Base-by-base conservation (phyloP, 2,888 invertebrate species). In the Rhagonycha lutea region DNA sequence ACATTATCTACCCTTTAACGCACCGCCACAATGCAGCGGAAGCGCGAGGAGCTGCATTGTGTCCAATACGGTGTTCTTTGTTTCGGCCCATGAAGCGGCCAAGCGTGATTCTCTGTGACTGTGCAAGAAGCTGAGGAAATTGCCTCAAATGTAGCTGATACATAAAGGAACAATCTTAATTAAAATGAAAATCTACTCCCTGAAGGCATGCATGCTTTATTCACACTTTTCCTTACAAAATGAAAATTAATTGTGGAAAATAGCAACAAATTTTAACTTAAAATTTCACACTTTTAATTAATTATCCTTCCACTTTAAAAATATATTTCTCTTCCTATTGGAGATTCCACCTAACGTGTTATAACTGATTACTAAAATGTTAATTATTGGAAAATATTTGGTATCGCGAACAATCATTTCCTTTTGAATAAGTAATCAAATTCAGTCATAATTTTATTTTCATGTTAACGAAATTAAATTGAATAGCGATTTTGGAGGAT, bases 1-100 rank as follows among this genome's bases (percentile, higher is more conserved):
- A 84, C 86, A 87, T 87, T 87, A 87, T 86, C 86, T 87, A 87
- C 86, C 87, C 87, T 87, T 87, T 87, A 86, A 88, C 87, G 87
- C 87, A 87, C 87, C 84, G 84, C 86, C 84, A 87, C 87, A 88
- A 87, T 87, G 87, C 87, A 86, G 83, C 87, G 87, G 88, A 87
- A 88, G 86, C 85, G 84, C 85, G 85, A 84, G 85, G 84, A 85
- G 85, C 86, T 86, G 87, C 87, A 87, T 87, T 87, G 87, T 87
- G 87, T 87, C 87, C 87, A 85, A 86, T 83, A 83, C 81, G 81
- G 80, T 80, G 74, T 78, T 85, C 86, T 85, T 86, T 86, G 86
- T 86, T 85, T 86, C 85, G 83, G 83, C 81, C 84, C 80, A 80
- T 79, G 83, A 83, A 83, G 86, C 86, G 86, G 85, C 86, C 86